A percentile compares a stretch with the other conserved stretches of the same genome.
phyloP scores from a whole-genome alignment of 2,888 invertebrate species.

The Ichneumon xanthorius region DNA sequence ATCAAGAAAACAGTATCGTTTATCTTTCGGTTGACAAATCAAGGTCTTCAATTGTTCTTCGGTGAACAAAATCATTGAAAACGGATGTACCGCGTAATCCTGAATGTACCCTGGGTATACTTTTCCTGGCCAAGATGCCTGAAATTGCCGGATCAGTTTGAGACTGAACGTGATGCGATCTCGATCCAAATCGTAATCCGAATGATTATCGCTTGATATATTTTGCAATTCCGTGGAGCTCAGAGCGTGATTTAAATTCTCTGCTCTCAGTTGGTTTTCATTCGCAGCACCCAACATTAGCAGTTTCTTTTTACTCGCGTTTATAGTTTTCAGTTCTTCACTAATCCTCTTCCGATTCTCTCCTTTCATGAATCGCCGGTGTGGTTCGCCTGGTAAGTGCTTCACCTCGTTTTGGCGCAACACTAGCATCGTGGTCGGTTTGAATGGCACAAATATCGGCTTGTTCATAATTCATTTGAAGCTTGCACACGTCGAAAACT shows the following conservation, averaged over 20 bases:
- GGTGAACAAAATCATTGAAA: background rate
- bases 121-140: background rate
- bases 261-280: background rate
- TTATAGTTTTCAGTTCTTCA: background rate
- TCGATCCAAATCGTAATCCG: background rate
- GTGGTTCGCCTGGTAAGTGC: background rate
- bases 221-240: background rate
- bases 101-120: background rate
- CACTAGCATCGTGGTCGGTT: slow-evolving; percentile 2
- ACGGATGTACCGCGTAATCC: background rate
- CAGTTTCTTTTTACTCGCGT: background rate
- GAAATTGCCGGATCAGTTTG: background rate
- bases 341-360: background rate
- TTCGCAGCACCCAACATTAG: background rate
- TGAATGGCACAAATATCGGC: background rate
- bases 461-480: background rate
- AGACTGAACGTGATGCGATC: background rate
- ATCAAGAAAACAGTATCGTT: background rate
- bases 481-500: background rate
- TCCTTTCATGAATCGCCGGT: background rate
- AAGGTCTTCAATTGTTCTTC: background rate
- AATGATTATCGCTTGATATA: background rate
- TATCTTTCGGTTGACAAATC: background rate
- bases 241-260: background rate
- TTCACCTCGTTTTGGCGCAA: background rate